These are phyloP conservation scores for Micrastur ruficollis DNA, from an alignment of 2,797 vertebrate species.

Conservation along the genomic window DNA sequence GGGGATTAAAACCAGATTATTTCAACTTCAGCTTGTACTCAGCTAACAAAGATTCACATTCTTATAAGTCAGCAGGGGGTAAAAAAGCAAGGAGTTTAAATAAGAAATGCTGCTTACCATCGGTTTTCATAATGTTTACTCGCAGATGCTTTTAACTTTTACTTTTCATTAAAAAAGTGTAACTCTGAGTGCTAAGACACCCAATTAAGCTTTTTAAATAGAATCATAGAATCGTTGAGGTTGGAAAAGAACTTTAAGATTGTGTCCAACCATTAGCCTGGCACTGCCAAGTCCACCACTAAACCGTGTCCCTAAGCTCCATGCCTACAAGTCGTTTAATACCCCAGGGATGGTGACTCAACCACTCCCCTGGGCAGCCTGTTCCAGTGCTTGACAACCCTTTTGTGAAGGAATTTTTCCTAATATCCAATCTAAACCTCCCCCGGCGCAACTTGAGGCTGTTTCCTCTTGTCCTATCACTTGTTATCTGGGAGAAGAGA, in stretches of 20 bases:
- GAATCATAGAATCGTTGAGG: neutral
- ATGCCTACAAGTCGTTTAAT: neutral
- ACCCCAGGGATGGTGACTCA: neutral
- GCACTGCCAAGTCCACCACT: neutral
- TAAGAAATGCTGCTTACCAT: slow-evolving; percentile 41
- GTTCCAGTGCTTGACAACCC: neutral
- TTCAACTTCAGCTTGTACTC: neutral
- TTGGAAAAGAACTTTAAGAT: neutral
- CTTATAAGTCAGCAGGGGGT: neutral
- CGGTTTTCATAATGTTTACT: slow-evolving; percentile 52
- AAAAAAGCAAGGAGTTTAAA: slow-evolving; percentile 42
- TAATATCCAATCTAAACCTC: neutral
- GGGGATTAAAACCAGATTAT: neutral
- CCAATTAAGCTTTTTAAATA: slow-evolving; percentile 55
- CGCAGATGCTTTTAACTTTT: slow-evolving; percentile 59
- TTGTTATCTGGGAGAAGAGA: neutral
- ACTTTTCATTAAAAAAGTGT: slow-evolving; percentile 60
- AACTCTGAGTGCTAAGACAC: slow-evolving; percentile 33
- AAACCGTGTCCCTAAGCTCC: neutral
- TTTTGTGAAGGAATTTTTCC: neutral
- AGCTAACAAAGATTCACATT: neutral
- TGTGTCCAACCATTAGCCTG: neutral
- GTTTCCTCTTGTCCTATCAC: neutral
- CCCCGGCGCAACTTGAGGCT: neutral
- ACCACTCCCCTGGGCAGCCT: neutral